Conservation (phyloP, 2,888 invertebrate genomes). For the Cantharis lateralis region DNA sequence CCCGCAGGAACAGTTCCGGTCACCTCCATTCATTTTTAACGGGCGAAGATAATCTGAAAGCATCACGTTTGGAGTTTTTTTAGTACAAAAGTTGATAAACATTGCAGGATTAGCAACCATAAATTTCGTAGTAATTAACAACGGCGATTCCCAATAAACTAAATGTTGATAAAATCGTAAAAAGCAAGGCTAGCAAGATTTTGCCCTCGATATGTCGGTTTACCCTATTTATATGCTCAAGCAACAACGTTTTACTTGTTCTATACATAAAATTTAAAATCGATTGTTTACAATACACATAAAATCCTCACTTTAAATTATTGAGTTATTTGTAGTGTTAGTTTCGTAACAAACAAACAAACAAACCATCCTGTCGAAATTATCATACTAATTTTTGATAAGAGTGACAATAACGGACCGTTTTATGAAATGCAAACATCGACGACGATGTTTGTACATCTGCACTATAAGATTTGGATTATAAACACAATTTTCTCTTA, state of each 20-base stretch:
- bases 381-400: neutral
- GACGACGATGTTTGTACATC: neutral
- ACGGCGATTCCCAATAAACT: neutral
- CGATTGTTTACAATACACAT: neutral
- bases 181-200: conserved; percentile 8
- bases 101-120: neutral
- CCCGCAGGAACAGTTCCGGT: neutral
- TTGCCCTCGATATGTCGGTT: conserved; percentile 9
- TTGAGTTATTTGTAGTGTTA: neutral
- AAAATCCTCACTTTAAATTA: too few species aligned
- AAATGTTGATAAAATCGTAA: neutral
- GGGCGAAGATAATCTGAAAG: neutral
- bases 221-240: conserved; percentile 14
- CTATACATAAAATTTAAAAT: neutral
- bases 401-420: neutral
- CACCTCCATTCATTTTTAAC: neutral
- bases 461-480: neutral
- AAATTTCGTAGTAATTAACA: neutral
- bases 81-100: neutral
- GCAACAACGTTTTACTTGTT: conserved; percentile 5
- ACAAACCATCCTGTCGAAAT: too few species aligned
- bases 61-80: neutral
- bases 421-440: neutral
- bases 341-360: too few species aligned
- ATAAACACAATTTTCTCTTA: neutral